Evolutionary conservation across 2,113 vertebrate genomes (phyloP), one percentile per base, ranked within the genome.

Genomic region (Pomatorhinus ruficollis): DNA sequence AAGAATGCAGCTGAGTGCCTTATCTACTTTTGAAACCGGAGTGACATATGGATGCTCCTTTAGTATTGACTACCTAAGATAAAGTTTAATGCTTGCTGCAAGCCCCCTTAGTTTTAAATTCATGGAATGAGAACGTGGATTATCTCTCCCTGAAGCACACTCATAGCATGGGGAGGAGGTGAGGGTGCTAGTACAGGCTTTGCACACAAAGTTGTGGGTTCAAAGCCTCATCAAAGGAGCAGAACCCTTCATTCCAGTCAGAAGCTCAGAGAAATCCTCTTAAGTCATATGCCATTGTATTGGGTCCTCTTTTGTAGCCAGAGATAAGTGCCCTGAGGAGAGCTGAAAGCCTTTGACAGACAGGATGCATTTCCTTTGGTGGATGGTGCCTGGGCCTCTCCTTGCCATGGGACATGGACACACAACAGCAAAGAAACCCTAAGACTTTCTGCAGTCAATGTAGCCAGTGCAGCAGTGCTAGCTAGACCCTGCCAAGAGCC

Each of bases 21-120:
- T 97, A 96, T 97, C 97, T 97, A 28, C 95, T 94, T 96, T 95
- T 89, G 93, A 70, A 97, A 96, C 72, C 89, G 87, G 89, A 95
- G 89, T 96, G 90, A 95, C 96, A 96, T 94, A 95, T 90, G 94
- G 83, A 92, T 85, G 87, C 52, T 95, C 53, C 92, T 93, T 97
- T 87, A 83, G 86, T 97, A 90, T 78, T 95, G 96, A 95, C 96
- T 83, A 97, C 70, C 82, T 95, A 95, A 95, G 84, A 95, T 91
- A 93, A 97, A 96, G 93, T 96, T 91, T 95, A 97, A 93, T 22
- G 5, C 70, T 93, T 83, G 72, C 76, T 93, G 72, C 83, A 85
- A 97, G 56, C 49, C 83, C 72, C 60, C 80, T 93, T 93, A 80
- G 87, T 94, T 96, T 95, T 82, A 93, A 94, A 95, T 95, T 93